Percentiles rank a stretch among this genome's conserved stretches.
phyloP scores from a whole-genome alignment of 2,113 vertebrate species.

The Sula dactylatra region DNA sequence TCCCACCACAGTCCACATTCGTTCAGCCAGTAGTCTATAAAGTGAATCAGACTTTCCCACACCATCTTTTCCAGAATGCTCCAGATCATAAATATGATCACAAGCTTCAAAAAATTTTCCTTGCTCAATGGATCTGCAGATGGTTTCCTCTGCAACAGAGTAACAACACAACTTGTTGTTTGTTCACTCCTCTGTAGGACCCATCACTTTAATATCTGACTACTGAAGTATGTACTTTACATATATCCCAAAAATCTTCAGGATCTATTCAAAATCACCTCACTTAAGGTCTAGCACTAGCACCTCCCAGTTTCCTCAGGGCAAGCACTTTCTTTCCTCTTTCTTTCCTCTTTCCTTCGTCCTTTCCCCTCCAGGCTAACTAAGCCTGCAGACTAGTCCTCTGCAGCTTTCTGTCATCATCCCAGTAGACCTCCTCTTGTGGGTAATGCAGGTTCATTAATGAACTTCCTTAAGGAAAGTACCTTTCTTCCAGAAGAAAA shows the following conservation, averaged over 20 bases:
- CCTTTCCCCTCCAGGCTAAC: background rate
- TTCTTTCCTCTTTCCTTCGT: background rate
- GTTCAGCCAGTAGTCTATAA: background rate
- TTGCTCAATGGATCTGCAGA: constrained; percentile 30
- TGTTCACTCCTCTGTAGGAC: background rate
- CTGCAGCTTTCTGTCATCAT: background rate
- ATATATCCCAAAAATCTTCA: background rate
- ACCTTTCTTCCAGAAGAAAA: background rate
- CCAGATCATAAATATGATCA: background rate
- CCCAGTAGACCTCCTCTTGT: background rate
- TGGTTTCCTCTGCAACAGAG: constrained; percentile 46
- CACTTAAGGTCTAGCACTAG: background rate
- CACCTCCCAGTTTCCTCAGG: background rate
- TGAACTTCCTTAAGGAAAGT: background rate
- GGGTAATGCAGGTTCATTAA: background rate
- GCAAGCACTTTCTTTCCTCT: background rate
- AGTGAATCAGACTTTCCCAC: background rate
- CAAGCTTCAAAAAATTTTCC: constrained; percentile 57
- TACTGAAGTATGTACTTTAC: background rate
- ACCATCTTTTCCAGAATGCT: background rate
- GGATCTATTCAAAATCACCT: background rate
- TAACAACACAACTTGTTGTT: background rate
- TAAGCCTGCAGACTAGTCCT: background rate
- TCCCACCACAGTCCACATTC: constrained; percentile 33
- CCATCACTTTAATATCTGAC: background rate